phyloP scores from a whole-genome alignment of 2,888 invertebrate species.

The Hirtodrosophila cameraria region DNA sequence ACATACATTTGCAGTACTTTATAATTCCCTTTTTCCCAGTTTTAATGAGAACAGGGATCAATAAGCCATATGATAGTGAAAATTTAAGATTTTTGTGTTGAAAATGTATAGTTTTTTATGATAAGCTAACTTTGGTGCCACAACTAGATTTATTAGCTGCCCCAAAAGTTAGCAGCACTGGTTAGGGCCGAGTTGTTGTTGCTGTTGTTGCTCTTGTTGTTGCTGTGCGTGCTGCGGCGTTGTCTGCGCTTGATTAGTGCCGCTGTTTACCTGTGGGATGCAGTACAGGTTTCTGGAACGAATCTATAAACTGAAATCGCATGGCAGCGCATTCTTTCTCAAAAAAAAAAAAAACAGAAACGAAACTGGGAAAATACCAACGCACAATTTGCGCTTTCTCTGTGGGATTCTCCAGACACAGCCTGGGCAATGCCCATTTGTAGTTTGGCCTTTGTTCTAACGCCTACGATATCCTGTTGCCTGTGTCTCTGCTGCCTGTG shows the following conservation, averaged over 20 bases:
- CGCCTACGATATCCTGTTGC: conserved; percentile 62
- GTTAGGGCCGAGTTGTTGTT: too few species aligned
- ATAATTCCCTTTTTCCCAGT: too few species aligned
- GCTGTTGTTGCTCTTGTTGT: neutral
- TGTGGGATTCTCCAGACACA: conserved; percentile 28
- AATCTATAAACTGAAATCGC: conserved; percentile 77
- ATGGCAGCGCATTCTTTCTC: conserved; percentile 33
- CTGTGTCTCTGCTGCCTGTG: conserved; percentile 18
- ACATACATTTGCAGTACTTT: too few species aligned
- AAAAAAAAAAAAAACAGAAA: conserved; percentile 11
- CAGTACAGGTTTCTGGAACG: conserved; percentile 77
- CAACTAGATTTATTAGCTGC: too few species aligned
- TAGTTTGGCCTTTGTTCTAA: conserved; percentile 56
- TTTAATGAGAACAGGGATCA: too few species aligned
- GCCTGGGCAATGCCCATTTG: conserved; percentile 34
- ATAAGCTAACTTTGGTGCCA: too few species aligned
- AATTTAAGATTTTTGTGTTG: too few species aligned
- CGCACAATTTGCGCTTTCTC: conserved; percentile 66
- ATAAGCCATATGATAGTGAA: too few species aligned
- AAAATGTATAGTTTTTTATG: too few species aligned
- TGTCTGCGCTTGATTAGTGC: conserved; percentile 71
- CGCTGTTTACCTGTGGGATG: conserved; percentile 73
- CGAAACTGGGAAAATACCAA: conserved; percentile 61
- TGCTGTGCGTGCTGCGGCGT: conserved; percentile 15
- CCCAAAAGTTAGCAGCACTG: too few species aligned